These are phyloP conservation scores for Rhegmatorhina hoffmannsi DNA, from an alignment of 2,113 vertebrate genomes.

Conservation along the genomic window DNA sequence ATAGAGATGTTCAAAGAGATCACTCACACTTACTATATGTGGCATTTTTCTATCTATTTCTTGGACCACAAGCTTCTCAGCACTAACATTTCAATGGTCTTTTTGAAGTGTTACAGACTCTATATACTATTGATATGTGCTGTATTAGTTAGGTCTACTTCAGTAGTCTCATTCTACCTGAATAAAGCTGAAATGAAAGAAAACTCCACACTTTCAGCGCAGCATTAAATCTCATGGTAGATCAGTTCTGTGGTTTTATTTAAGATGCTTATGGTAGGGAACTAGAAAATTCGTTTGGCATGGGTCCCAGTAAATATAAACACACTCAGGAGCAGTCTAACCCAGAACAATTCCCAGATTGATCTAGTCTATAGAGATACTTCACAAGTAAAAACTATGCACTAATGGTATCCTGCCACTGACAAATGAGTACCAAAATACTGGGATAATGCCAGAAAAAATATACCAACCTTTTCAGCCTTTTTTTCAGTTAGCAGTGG, in stretches of 20 bases:
- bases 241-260: not conserved
- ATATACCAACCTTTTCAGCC: conserved; percentile 32
- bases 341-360: not conserved
- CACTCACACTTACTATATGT: not conserved
- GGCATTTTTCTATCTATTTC: not conserved
- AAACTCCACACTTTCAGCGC: not conserved
- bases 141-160: not conserved
- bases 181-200: not conserved
- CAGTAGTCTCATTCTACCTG: not conserved
- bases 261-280: not conserved
- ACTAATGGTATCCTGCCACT: not conserved
- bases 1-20: not conserved
- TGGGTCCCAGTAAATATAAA: not conserved
- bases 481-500: conserved; percentile 57
- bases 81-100: not conserved
- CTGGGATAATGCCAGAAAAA: conserved; percentile 55
- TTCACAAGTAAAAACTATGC: not conserved
- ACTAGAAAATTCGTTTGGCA: not conserved
- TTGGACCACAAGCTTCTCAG: not conserved
- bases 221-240: not conserved
- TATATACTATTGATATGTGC: not conserved
- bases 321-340: not conserved
- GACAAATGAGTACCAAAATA: conserved; percentile 26
- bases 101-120: not conserved
- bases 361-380: not conserved